A percentile compares a stretch with the other conserved stretches of the same genome.
These are phyloP conservation scores for Camponotus pennsylvanicus DNA, from an alignment of 1,140 invertebrate species.

Conservation along the genomic window DNA sequence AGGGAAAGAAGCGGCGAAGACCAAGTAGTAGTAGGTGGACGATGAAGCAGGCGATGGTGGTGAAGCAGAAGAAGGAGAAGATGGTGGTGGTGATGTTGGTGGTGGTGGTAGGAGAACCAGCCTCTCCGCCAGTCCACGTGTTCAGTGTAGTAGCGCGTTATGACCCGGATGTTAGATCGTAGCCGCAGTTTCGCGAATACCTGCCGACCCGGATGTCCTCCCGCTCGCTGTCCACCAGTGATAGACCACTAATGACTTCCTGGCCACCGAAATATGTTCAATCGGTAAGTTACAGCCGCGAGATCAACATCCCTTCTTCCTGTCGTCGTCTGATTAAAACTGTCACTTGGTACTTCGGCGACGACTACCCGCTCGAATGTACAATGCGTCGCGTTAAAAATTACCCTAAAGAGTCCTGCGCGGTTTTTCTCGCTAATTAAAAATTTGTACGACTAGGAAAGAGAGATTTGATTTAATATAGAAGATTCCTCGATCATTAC, in stretches of 20 bases:
- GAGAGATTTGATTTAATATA: neutral
- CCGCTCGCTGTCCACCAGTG: constrained; percentile 81
- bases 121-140: constrained; percentile 85
- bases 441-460: neutral
- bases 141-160: constrained; percentile 87
- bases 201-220: constrained; percentile 85
- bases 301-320: neutral
- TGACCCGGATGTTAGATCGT: constrained; percentile 87
- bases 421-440: neutral
- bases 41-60: constrained; percentile 56
- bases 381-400: neutral
- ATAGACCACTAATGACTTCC: constrained; percentile 84
- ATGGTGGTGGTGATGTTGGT: constrained; percentile 65
- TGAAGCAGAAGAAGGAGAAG: constrained; percentile 60
- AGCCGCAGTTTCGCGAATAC: constrained; percentile 86
- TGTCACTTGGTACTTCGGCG: constrained; percentile 19
- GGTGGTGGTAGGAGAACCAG: constrained; percentile 81
- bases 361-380: constrained; percentile 10
- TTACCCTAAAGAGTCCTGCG: neutral
- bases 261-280: constrained; percentile 86
- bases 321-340: neutral
- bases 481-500: neutral
- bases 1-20: constrained; percentile 34
- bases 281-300: constrained; percentile 83
- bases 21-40: constrained; percentile 59